Evolutionary conservation across 2,888 invertebrate genomes (phyloP).

Genomic region (Luffia ferchaultella): DNA sequence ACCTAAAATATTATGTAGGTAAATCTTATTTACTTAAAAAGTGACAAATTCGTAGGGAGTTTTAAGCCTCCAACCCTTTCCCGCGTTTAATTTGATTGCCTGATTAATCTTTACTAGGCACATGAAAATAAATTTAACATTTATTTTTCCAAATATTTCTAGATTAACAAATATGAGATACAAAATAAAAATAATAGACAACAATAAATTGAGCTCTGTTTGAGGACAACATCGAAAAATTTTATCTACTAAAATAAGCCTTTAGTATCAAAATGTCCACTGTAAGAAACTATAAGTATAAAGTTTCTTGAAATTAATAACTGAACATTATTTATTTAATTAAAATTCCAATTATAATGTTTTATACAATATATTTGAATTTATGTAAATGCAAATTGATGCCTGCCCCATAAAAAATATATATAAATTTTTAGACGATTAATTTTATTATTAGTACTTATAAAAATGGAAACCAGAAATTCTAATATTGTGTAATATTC

Average conservation of each 20-base stretch:
- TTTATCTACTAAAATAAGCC: background rate
- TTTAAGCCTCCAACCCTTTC: background rate
- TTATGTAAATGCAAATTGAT: too few relatives aligned
- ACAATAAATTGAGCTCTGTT: background rate
- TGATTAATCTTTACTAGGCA: background rate
- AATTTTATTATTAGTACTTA: too few relatives aligned
- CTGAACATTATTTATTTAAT: too few relatives aligned
- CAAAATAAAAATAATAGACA: background rate
- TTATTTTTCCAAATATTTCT: background rate
- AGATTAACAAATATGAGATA: background rate
- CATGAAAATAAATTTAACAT: background rate
- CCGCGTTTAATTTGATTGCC: background rate
- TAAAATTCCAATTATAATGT: too few relatives aligned
- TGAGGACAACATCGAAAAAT: background rate
- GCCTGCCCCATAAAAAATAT: too few relatives aligned
- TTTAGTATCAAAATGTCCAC: background rate
- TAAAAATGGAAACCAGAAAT: too few relatives aligned
- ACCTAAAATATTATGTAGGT: background rate
- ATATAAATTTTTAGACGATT: too few relatives aligned
- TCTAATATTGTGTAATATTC: too few relatives aligned
- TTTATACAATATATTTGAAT: too few relatives aligned
- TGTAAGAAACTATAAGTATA: too few relatives aligned
- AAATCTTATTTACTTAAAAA: background rate
- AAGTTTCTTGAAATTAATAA: too few relatives aligned
- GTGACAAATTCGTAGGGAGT: background rate